These are phyloP conservation scores for Sebastes vulpes DNA, from an alignment of 2,797 vertebrate species.

Conservation along the genomic window DNA sequence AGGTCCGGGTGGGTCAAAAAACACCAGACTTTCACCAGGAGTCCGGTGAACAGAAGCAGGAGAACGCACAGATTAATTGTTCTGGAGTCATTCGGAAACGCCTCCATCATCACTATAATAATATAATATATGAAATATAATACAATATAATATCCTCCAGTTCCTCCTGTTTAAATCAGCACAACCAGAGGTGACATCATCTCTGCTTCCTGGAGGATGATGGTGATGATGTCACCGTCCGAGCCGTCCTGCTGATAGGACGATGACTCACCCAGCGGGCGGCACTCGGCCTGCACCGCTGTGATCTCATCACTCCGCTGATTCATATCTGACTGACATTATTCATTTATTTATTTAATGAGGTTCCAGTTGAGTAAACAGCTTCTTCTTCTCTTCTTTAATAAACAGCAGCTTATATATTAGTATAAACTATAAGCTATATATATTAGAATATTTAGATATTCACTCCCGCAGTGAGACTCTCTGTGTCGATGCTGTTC, in stretches of 20 bases:
- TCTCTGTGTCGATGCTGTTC: not conserved
- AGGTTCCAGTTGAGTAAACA: not conserved
- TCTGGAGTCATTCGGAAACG: no score
- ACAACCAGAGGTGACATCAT: not conserved
- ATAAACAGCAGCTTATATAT: no score
- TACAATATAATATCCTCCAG: no score
- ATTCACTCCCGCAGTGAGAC: not conserved
- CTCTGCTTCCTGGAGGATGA: not conserved
- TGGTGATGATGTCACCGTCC: not conserved
- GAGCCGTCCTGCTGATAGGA: not conserved
- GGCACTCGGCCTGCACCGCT: not conserved
- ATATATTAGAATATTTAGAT: not conserved
- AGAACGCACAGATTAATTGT: no score
- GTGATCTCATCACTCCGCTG: not conserved
- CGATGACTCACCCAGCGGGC: not conserved
- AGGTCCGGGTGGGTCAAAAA: no score
- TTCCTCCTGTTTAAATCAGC: not conserved
- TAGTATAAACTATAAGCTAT: no score
- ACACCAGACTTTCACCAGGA: no score
- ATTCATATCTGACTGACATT: not conserved
- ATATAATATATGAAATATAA: no score
- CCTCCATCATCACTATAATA: no score
- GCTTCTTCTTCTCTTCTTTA: no score
- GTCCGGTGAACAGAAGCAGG: no score
- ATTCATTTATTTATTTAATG: not conserved